Evolutionary conservation across 2,797 vertebrate genomes (phyloP), one percentile per base, ranked within the genome.

Genomic region (Eulemur albifrons): DNA sequence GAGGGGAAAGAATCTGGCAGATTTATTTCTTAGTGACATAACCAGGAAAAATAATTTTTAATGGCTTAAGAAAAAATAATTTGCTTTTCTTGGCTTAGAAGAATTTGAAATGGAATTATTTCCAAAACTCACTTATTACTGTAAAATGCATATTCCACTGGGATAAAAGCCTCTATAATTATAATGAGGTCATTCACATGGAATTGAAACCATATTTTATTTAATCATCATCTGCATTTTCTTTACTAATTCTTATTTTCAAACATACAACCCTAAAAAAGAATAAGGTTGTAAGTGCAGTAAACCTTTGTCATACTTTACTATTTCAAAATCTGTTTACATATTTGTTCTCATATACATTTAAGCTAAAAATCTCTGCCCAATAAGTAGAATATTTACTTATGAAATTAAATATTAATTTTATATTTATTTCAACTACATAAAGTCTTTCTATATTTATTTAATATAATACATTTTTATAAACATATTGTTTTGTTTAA

Each of bases 51-150:
- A 90, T 76, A 96, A 45, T 75, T 96, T 92, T 92, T 96, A 95
- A 90, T 92, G 85, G 54, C 93, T 95, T 94, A 87, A 93, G 75
- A 87, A 93, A 96, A 95, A 97, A 72, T 92, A 91, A 96, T 96
- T 96, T 95, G 82, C 67, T 97, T 94, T 93, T 59, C 57, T 96
- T 97, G 97, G 93, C 97, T 96, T 91, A 82, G 63, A 93, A 88
- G 70, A 79, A 54, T 79, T 93, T 96, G 95, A 65, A 97, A 89
- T 96, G 72, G 25, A 43, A 95, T 93, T 93, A 81, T 94, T 96
- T 96, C 86, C 93, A 52, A 97, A 96, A 84, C 48, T 76, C 50
- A 96, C 10, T 77, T 93, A 93, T 93, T 94, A 79, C 27, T 89
- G 40, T 86, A 91, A 95, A 93, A 95, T 82, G n/a, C 40, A 70